Percentiles rank a stretch among this genome's conserved stretches.
Conservation (phyloP, 2,888 invertebrate species). For the Papilio demoleus region DNA sequence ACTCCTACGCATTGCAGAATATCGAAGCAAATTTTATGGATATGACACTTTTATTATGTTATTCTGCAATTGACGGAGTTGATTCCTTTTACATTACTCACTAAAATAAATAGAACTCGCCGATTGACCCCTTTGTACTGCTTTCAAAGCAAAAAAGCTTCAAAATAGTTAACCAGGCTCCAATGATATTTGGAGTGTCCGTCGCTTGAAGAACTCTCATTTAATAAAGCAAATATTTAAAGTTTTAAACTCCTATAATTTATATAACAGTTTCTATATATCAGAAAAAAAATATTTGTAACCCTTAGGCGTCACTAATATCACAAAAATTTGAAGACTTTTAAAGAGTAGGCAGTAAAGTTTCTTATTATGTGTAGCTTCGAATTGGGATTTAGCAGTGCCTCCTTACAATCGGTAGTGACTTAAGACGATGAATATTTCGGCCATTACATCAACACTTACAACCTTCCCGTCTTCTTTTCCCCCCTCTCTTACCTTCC, state of each 20-base stretch:
- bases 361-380: too few relatives aligned
- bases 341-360: too few relatives aligned
- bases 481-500: background rate
- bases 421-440: constrained; percentile 9
- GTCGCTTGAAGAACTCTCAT: background rate
- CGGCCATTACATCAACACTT: constrained; percentile 4
- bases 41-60: constrained; percentile 16
- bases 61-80: too few relatives aligned
- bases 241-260: background rate
- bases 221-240: background rate
- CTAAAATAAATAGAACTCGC: background rate
- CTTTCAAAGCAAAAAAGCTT: background rate
- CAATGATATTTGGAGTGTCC: background rate
- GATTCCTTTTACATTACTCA: constrained; percentile 9
- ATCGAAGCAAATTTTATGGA: constrained; percentile 37
- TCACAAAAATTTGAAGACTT: too few relatives aligned
- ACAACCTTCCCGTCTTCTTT: background rate
- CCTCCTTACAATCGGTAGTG: background rate
- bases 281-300: too few relatives aligned
- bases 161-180: constrained; percentile 9
- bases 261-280: too few relatives aligned
- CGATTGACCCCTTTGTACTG: constrained; percentile 9
- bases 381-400: too few relatives aligned
- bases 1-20: constrained; percentile 53
- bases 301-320: too few relatives aligned